phyloP scores from a whole-genome alignment of 1,140 invertebrate genomes.

The Neodiprion virginianus region DNA sequence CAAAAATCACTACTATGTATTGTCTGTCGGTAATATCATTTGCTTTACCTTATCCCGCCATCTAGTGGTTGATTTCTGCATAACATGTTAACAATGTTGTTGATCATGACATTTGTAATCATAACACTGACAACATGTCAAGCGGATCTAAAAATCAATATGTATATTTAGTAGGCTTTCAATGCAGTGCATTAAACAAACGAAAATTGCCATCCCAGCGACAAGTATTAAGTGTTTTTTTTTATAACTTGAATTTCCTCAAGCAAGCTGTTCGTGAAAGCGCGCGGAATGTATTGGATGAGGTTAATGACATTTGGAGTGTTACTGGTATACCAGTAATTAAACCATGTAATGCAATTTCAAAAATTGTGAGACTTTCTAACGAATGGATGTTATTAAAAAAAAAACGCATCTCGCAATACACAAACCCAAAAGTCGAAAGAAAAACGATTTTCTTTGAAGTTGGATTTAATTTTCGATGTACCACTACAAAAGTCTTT shows the following conservation, averaged over 20 bases:
- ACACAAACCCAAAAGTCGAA: too few relatives aligned
- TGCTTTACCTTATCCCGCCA: too few relatives aligned
- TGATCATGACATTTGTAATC: too few relatives aligned
- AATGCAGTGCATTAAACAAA: constrained; percentile 14
- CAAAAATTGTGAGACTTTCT: too few relatives aligned
- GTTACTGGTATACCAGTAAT: constrained; percentile 14
- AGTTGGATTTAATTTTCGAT: constrained; percentile 16
- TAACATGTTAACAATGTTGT: too few relatives aligned
- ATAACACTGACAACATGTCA: too few relatives aligned
- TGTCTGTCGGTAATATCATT: too few relatives aligned
- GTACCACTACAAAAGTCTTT: constrained; percentile 13
- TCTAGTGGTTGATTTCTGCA: too few relatives aligned
- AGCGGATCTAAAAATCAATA: too few relatives aligned
- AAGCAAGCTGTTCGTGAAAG: constrained; percentile 15
- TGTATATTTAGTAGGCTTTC: neutral
- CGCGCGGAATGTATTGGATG: constrained; percentile 15
- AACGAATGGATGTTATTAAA: too few relatives aligned
- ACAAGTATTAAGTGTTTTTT: constrained; percentile 17
- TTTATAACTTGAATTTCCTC: constrained; percentile 16
- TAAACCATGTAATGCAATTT: constrained; percentile 1
- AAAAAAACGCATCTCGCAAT: too few relatives aligned
- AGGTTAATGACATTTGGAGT: constrained; percentile 16
- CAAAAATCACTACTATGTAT: too few relatives aligned
- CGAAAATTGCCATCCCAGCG: constrained; percentile 14
- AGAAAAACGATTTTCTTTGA: neutral